Conservation (phyloP, 2,888 invertebrate species). For the Silvanus unidentatus region DNA sequence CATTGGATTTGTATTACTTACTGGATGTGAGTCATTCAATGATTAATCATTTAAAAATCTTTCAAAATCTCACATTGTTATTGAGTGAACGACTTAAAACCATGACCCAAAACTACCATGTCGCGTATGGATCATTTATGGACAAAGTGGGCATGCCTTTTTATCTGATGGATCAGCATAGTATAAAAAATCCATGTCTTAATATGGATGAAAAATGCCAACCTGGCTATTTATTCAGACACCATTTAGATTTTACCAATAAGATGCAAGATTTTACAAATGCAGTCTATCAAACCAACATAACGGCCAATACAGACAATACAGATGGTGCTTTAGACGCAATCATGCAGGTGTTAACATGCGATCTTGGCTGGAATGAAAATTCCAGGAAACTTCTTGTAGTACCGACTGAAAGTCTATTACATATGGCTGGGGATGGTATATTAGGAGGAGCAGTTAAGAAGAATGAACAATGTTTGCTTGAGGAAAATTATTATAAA, state of each 20-base stretch:
- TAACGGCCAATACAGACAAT: conserved; percentile 31
- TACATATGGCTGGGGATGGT: conserved; percentile 69
- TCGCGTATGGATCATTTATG: conserved; percentile 73
- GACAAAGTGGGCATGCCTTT: conserved; percentile 76
- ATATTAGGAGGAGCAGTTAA: conserved; percentile 52
- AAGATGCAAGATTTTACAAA: conserved; percentile 45
- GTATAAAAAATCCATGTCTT: conserved; percentile 57
- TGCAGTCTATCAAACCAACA: conserved; percentile 17
- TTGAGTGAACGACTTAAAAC: not conserved
- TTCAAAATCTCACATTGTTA: not conserved
- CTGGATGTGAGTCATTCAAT: conserved; percentile 90
- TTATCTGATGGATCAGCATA: conserved; percentile 47
- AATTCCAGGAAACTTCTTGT: conserved; percentile 52
- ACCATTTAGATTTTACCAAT: conserved; percentile 64
- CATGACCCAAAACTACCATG: conserved; percentile 66
- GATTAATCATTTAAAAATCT: conserved; percentile 69
- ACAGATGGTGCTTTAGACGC: conserved; percentile 77
- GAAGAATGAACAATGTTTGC: conserved; percentile 21
- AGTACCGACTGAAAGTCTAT: conserved; percentile 30
- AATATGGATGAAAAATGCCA: conserved; percentile 57
- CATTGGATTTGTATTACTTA: conserved; percentile 81
- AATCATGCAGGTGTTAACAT: conserved; percentile 71
- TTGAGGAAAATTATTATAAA: conserved; percentile 11
- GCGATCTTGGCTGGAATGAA: conserved; percentile 68
- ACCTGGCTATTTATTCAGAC: conserved; percentile 75